A percentile compares a stretch with the other conserved stretches of the same genome.
phyloP scores from a whole-genome alignment of 1,140 invertebrate genomes.

The Scaptodrosophila lebanonensis region DNA sequence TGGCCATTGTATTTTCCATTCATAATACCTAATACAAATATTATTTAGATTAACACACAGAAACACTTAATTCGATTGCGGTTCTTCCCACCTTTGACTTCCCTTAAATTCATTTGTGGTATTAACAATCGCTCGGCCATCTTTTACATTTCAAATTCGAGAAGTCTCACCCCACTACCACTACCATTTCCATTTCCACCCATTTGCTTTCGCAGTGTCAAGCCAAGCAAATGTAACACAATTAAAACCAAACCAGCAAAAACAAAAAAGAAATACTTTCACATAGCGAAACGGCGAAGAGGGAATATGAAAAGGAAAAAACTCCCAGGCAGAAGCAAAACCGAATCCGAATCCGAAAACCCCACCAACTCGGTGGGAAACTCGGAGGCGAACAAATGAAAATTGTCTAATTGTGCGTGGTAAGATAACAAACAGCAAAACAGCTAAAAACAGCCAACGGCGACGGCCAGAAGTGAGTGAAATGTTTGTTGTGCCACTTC shows the following conservation, averaged over 20 bases:
- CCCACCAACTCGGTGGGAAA: constrained; percentile 32
- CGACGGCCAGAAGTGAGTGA: constrained; percentile 57
- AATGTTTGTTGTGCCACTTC: constrained; percentile 51
- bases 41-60: no score
- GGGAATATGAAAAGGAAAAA: constrained; percentile 22
- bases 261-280: constrained; percentile 48
- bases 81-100: no score
- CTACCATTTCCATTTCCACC: constrained; percentile 14
- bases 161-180: not conserved
- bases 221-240: constrained; percentile 39
- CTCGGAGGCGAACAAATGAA: constrained; percentile 40
- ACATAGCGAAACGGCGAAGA: constrained; percentile 24
- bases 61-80: no score
- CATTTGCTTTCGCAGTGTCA: no score
- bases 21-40: no score
- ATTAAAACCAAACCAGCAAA: constrained; percentile 37
- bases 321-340: constrained; percentile 36
- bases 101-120: no score
- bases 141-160: no score
- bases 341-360: constrained; percentile 49
- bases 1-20: no score
- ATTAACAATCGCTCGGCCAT: no score
- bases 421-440: constrained; percentile 74
- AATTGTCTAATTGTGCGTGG: constrained; percentile 75
- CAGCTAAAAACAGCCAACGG: no score